Evolutionary conservation across 2,888 invertebrate species (phyloP).

Genomic region (Cylloceria caligata): DNA sequence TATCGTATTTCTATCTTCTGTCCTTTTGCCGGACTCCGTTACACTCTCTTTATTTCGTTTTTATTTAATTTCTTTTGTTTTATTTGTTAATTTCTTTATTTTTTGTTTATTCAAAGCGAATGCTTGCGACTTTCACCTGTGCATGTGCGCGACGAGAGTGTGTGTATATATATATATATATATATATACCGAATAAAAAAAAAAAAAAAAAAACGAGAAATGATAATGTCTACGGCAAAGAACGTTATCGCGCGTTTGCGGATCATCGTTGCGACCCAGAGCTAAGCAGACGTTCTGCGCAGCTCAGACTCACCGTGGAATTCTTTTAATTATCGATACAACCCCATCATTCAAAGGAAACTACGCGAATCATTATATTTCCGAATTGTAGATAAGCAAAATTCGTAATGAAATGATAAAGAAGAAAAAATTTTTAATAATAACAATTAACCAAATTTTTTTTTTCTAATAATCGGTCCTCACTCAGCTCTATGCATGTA

Average conservation of each 20-base stretch:
- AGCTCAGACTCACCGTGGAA: background rate
- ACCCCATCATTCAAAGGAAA: background rate
- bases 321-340: background rate
- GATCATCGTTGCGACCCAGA: background rate
- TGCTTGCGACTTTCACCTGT: constrained; percentile 57
- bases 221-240: constrained; percentile 12
- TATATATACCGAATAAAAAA: constrained; percentile 14
- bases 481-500: constrained; percentile 35
- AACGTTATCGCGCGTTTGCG: background rate
- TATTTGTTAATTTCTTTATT: constrained; percentile 1
- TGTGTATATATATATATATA: constrained; percentile 54
- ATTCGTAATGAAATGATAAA: constrained; percentile 22
- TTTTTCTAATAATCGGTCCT: background rate
- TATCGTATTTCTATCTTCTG: constrained; percentile 33
- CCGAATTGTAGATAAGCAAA: constrained; percentile 47
- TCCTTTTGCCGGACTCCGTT: constrained; percentile 8
- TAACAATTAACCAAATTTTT: too few species aligned
- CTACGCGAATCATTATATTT: constrained; percentile 21
- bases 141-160: constrained; percentile 48
- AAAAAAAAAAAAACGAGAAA: too few species aligned
- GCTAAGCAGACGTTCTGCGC: background rate
- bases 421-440: too few species aligned
- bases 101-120: constrained; percentile 42
- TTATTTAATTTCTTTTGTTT: constrained; percentile 2
- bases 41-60: constrained; percentile 20